A percentile compares a stretch with the other conserved stretches of the same genome.
Evolutionary conservation across 2,888 invertebrate species (phyloP).

Genomic region (Ethmia dodecea): DNA sequence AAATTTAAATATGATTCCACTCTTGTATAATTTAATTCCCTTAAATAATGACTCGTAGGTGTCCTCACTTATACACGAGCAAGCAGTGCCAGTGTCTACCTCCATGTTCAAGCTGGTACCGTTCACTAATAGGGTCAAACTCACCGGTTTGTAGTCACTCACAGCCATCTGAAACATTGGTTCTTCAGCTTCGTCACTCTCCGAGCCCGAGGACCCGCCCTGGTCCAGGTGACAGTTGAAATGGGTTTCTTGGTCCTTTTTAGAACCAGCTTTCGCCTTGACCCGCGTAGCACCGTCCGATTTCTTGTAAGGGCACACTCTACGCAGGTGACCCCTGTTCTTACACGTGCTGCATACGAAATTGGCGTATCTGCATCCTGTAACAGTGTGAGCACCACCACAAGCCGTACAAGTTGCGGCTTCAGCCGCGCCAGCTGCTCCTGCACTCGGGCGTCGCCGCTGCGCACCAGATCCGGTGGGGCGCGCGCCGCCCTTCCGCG

Average conservation of each 20-base stretch:
- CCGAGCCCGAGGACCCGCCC: background rate
- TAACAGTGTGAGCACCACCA: background rate
- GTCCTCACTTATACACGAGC: constrained; percentile 5
- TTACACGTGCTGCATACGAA: background rate
- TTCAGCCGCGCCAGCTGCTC: background rate
- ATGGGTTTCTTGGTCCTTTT: background rate
- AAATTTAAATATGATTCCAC: constrained; percentile 6
- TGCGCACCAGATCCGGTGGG: background rate
- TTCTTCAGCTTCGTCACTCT: constrained; percentile 1
- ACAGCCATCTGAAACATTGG: background rate
- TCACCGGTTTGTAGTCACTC: constrained; percentile 11
- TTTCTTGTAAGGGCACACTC: background rate
- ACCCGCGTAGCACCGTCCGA: background rate
- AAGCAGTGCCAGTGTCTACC: constrained; percentile 15
- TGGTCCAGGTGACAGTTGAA: background rate
- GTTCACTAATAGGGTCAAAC: constrained; percentile 12
- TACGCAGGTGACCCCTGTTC: background rate
- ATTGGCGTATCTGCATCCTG: background rate
- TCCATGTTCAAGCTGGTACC: constrained; percentile 12
- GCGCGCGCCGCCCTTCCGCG: background rate
- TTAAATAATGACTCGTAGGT: constrained; percentile 10
- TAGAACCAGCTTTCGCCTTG: background rate
- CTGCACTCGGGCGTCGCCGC: background rate
- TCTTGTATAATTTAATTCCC: constrained; percentile 9
- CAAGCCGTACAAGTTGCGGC: background rate